Evolutionary conservation across 1,140 invertebrate genomes (phyloP).

Genomic region (Branchinecta lynchi): DNA sequence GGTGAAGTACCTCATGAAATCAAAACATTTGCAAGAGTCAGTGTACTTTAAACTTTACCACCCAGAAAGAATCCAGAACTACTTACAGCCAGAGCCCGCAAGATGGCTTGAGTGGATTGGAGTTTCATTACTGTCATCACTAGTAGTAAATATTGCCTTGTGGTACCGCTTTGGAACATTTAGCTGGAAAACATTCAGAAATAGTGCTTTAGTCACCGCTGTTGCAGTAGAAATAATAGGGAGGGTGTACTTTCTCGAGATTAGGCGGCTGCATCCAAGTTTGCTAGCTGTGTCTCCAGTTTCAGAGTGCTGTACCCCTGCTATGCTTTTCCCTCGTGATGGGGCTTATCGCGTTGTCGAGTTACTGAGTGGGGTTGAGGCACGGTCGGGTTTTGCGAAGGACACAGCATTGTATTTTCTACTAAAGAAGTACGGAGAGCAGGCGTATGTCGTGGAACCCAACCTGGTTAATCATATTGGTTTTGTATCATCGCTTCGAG

Average conservation of each 20-base stretch:
- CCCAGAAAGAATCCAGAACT: constrained; percentile 16
- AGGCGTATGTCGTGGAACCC: constrained; percentile 14
- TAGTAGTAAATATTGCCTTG: background rate
- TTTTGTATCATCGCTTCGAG: constrained; percentile 9
- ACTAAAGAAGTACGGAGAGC: background rate
- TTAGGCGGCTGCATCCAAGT: background rate
- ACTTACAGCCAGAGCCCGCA: constrained; percentile 15
- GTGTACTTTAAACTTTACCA: constrained; percentile 15
- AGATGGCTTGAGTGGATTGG: constrained; percentile 13
- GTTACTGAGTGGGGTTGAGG: background rate
- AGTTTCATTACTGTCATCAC: constrained; percentile 9
- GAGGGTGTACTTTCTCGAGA: background rate
- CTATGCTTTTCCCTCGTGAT: constrained; percentile 1
- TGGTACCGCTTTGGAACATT: background rate
- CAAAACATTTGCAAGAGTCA: background rate
- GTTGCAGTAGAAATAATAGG: constrained; percentile 10
- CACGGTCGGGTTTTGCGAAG: background rate
- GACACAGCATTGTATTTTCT: constrained; percentile 14
- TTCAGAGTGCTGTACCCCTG: constrained; percentile 14
- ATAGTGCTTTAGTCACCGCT: background rate
- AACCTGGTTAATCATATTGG: constrained; percentile 16
- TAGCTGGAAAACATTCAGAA: background rate
- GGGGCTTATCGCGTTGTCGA: background rate
- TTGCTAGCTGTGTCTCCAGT: background rate
- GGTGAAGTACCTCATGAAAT: background rate